Percentiles rank a stretch among this genome's conserved stretches.
These are phyloP conservation scores for Lepidocyrtoides sp. DNA, from an alignment of 2,888 invertebrate species.

Conservation along the genomic window DNA sequence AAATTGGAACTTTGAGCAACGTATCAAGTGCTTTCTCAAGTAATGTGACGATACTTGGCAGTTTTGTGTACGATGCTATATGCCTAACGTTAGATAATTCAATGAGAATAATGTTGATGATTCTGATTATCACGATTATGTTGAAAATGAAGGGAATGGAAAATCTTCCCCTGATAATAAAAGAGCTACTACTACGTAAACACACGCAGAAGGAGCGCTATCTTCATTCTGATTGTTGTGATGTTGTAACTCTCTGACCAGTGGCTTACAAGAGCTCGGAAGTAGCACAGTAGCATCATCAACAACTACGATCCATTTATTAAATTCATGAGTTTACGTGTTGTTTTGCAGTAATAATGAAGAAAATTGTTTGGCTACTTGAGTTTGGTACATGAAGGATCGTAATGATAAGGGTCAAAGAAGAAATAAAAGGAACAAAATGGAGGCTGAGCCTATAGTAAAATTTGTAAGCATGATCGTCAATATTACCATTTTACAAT, in stretches of 20 bases:
- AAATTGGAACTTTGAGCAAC: not conserved
- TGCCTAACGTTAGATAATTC: not conserved
- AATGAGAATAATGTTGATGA: conserved; percentile 41
- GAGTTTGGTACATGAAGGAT: conserved; percentile 12
- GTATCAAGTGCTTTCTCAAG: not conserved
- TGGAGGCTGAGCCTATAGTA: conserved; percentile 37
- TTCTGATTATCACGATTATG: conserved; percentile 28
- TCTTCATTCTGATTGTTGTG: conserved; percentile 36
- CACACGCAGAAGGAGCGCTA: not conserved
- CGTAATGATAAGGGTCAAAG: conserved; percentile 52
- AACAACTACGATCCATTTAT: conserved; percentile 25
- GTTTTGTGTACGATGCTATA: conserved; percentile 16
- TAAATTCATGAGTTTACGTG: conserved; percentile 32
- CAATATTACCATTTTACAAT: conserved; percentile 24
- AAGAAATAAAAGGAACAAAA: conserved; percentile 23
- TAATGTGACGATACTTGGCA: not conserved
- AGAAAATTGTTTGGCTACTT: conserved; percentile 13
- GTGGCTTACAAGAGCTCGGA: conserved; percentile 1
- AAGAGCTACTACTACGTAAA: not conserved
- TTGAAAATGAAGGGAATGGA: conserved; percentile 32
- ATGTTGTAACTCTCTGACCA: conserved; percentile 16
- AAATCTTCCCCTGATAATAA: conserved; percentile 2
- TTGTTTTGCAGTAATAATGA: conserved; percentile 42
- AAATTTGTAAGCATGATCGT: conserved; percentile 10
- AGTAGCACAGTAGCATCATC: conserved; percentile 20